Evolutionary conservation across 2,888 invertebrate species (phyloP), one percentile per base, ranked within the genome.

Genomic region (Tortrix viridana): DNA sequence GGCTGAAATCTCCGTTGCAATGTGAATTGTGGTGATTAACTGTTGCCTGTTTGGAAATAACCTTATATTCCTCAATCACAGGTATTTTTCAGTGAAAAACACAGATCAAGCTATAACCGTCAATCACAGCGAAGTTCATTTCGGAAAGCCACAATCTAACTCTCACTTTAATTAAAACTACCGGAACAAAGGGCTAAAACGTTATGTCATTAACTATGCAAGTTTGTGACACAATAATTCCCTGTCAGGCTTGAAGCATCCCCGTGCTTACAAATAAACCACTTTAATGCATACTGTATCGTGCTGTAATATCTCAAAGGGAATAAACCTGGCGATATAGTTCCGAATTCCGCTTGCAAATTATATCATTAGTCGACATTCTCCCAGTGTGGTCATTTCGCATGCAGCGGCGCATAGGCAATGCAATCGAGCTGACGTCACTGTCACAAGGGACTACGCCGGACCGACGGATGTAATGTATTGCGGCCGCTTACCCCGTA

Each of bases 331-430:
- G 7, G 50, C 56, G 12, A 62, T 57, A 58, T 58, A 48, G 55
- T 55, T 58, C 57, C 53, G 22, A 58, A 63, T 63, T 22, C 47
- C 53, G 58, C 53, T 43, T 63, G 63, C 54, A 65, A 55, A 55
- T 65, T 65, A 58, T 59, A 70, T 66, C 69, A 73, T 74, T 71
- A 70, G 66, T 74, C 67, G 44, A 55, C 59, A 49, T 74, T 70
- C 55, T 38, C 57, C 66, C 67, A 67, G 71, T 73, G 70, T 76
- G 75, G 76, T 76, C 79, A 81, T 86, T 85, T 74, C 71, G 81
- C 75, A 85, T 83, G 84, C 82, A 73, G 71, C 70, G 72, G 70
- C 72, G 79, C 81, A 81, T 77, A 71, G 76, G 69, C 78, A 70
- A 75, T 81, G 81, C 84, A 80, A 82, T 80, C 76, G 79, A 77